Conservation (phyloP, 2,888 invertebrate species). For the Oxyteleia sp. region DNA sequence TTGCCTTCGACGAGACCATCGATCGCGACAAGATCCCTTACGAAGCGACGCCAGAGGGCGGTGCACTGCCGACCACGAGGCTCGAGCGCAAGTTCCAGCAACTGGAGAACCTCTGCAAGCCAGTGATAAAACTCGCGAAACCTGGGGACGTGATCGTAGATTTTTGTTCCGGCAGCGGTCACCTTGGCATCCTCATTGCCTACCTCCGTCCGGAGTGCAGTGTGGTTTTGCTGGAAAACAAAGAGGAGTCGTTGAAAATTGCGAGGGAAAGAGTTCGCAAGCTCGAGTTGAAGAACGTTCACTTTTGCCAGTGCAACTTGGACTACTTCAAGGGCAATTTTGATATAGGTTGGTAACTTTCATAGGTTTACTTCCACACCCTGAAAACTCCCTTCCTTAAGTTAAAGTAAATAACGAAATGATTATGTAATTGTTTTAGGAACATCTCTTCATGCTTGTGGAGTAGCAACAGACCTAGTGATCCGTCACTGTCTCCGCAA, state of each 20-base stretch:
- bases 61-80: conserved; percentile 92
- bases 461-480: conserved; percentile 97
- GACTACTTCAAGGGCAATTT: conserved; percentile 95
- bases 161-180: conserved; percentile 98
- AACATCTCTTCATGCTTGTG: conserved; percentile 97
- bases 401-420: too few species aligned
- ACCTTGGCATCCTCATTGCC: conserved; percentile 95
- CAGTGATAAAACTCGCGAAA: conserved; percentile 91
- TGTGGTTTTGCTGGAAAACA: conserved; percentile 96
- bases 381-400: too few species aligned
- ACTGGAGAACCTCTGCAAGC: conserved; percentile 93
- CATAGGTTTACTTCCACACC: too few species aligned
- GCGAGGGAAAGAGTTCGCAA: conserved; percentile 91
- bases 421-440: too few species aligned
- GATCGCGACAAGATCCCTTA: conserved; percentile 92
- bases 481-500: conserved; percentile 93
- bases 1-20: conserved; percentile 88
- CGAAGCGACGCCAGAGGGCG: conserved; percentile 93
- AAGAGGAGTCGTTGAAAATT: conserved; percentile 93
- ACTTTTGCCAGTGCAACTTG: conserved; percentile 95
- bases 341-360: conserved; percentile 91
- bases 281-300: conserved; percentile 92
- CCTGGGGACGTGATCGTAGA: conserved; percentile 93
- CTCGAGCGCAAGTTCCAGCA: conserved; percentile 94
- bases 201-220: conserved; percentile 93